Conservation (phyloP, 1,140 invertebrate genomes). For the Ptiloglossa arizonensis region DNA sequence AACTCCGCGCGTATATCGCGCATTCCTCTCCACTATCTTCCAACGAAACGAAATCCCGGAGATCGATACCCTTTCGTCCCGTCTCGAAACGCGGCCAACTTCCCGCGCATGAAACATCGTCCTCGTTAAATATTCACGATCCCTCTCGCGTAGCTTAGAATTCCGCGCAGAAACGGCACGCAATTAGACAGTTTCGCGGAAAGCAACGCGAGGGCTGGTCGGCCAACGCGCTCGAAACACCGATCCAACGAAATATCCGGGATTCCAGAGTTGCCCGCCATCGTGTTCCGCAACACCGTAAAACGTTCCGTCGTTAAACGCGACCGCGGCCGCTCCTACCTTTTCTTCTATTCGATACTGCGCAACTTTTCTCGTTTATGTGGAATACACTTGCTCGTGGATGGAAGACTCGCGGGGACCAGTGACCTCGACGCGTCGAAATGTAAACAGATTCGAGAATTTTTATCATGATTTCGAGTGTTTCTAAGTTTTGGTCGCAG, state of each 20-base stretch:
- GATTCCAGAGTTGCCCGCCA: constrained; percentile 56
- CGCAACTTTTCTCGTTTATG: no score
- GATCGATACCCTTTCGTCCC: constrained; percentile 25
- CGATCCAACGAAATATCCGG: constrained; percentile 19
- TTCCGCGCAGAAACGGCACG: constrained; percentile 18
- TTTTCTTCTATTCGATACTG: constrained; percentile 52
- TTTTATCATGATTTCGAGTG: no score
- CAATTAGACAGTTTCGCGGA: constrained; percentile 61
- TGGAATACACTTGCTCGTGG: no score
- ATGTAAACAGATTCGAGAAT: no score
- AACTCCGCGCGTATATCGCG: not conserved
- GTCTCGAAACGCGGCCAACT: constrained; percentile 23
- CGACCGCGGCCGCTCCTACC: constrained; percentile 65
- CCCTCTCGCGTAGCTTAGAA: constrained; percentile 32
- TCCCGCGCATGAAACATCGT: constrained; percentile 24
- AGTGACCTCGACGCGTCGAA: no score
- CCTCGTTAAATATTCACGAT: constrained; percentile 38
- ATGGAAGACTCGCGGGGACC: no score
- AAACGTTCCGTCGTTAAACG: constrained; percentile 74
- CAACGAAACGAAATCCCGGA: constrained; percentile 10
- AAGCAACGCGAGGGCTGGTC: constrained; percentile 38
- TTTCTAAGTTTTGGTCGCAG: no score
- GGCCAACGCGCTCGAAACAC: not conserved
- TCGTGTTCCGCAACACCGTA: constrained; percentile 71
- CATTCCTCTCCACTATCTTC: not conserved